A percentile compares a stretch with the other conserved stretches of the same genome.
phyloP scores from a whole-genome alignment of 2,113 vertebrate genomes.

The Progne subis region DNA sequence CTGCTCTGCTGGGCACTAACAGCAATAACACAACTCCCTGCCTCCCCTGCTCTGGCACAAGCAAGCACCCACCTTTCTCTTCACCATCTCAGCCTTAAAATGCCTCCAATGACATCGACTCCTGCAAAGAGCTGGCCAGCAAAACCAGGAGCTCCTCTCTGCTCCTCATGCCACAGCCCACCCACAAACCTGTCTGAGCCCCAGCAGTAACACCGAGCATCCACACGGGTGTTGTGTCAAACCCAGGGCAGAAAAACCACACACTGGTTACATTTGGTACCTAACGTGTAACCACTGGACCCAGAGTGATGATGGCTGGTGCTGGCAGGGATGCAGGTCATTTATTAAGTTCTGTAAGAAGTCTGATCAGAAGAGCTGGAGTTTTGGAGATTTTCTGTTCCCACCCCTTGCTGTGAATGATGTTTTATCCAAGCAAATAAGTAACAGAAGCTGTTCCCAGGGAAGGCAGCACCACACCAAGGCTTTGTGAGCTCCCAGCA shows the following conservation, averaged over 20 bases:
- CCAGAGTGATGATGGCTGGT: neutral
- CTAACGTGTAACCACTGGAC: fast-evolving
- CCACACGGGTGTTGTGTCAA: fast-evolving
- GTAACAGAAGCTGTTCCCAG: neutral
- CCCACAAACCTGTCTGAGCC: neutral
- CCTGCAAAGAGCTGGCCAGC: neutral
- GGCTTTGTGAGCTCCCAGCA: neutral
- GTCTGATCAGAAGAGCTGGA: neutral
- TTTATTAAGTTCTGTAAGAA: neutral
- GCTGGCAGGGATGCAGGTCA: neutral
- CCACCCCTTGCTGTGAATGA: neutral
- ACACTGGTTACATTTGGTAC: fast-evolving
- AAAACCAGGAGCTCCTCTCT: neutral
- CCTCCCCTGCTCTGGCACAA: neutral
- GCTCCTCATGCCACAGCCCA: neutral
- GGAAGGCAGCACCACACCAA: neutral
- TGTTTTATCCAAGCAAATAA: neutral
- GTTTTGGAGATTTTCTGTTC: neutral
- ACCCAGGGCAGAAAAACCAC: neutral
- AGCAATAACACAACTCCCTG: neutral
- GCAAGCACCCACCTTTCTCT: neutral
- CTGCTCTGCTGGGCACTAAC: neutral
- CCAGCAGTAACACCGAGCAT: neutral
- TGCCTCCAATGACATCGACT: neutral
- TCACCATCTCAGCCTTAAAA: neutral